A percentile compares a stretch with the other conserved stretches of the same genome.
Evolutionary conservation across 2,888 invertebrate species (phyloP).

Genomic region (Agrotis clavis): DNA sequence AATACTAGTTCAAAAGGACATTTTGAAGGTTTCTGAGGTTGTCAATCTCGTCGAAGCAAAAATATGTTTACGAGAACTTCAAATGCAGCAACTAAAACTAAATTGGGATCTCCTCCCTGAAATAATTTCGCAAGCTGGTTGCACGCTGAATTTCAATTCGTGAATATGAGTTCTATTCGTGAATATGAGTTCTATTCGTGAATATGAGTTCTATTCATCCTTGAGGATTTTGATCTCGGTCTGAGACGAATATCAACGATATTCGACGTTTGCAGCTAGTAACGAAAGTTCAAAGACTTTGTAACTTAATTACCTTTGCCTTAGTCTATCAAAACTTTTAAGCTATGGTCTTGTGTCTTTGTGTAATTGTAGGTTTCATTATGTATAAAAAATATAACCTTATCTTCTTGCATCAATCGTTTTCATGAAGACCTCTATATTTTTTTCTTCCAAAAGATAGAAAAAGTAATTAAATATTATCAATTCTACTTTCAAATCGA

Average conservation of each 20-base stretch:
- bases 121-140: slow-evolving; percentile 19
- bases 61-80: neutral
- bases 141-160: slow-evolving; percentile 30
- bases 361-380: too few relatives aligned
- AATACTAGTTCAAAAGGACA: neutral
- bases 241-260: slow-evolving; percentile 34
- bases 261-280: neutral
- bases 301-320: too few relatives aligned
- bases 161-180: slow-evolving; percentile 36
- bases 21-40: neutral
- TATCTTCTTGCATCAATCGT: neutral
- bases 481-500: too few relatives aligned
- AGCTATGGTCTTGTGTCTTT: too few relatives aligned
- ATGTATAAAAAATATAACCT: too few relatives aligned
- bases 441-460: too few relatives aligned
- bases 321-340: too few relatives aligned
- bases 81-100: slow-evolving; percentile 8
- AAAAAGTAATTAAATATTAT: too few relatives aligned
- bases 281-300: neutral
- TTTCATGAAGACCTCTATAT: neutral
- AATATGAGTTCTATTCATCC: slow-evolving; percentile 33
- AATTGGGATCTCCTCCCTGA: slow-evolving; percentile 13
- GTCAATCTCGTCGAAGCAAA: neutral
- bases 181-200: slow-evolving; percentile 28
- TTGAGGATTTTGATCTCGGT: slow-evolving; percentile 9